phyloP scores from a whole-genome alignment of 2,797 vertebrate species.

The Myotis daubentonii region DNA sequence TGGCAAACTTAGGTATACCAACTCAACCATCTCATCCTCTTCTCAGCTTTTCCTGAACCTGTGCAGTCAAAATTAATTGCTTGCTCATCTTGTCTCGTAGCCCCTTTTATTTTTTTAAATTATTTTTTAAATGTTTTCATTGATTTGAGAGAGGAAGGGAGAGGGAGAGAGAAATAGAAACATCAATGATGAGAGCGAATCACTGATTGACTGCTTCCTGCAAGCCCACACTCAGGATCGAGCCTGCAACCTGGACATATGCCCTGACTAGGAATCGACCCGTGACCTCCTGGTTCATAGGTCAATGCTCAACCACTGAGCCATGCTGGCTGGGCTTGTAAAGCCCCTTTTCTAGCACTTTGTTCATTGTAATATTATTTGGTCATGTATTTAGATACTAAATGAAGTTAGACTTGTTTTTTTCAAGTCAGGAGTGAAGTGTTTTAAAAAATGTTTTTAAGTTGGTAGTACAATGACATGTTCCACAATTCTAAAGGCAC shows the following conservation, averaged over 20 bases:
- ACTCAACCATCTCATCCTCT: background rate
- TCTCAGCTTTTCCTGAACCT: background rate
- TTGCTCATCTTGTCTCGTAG: background rate
- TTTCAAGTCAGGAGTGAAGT: background rate
- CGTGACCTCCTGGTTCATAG: no score
- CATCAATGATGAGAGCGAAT: no score
- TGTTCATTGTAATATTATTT: background rate
- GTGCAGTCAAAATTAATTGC: background rate
- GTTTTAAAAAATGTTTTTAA: background rate
- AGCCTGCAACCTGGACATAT: no score
- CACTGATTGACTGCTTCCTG: no score
- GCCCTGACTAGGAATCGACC: no score
- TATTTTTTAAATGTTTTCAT: no score
- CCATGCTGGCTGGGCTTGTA: no score
- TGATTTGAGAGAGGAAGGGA: no score
- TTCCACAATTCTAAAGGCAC: constrained; percentile 24
- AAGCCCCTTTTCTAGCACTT: background rate
- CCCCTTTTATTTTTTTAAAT: background rate
- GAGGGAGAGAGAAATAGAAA: no score
- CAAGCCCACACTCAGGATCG: no score
- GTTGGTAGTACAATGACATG: background rate
- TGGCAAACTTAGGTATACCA: constrained; percentile 8
- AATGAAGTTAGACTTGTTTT: background rate
- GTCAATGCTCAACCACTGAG: no score
- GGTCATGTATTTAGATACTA: background rate